Conservation (phyloP, 2,113 vertebrate genomes). For the Pseudorasbora parva region DNA sequence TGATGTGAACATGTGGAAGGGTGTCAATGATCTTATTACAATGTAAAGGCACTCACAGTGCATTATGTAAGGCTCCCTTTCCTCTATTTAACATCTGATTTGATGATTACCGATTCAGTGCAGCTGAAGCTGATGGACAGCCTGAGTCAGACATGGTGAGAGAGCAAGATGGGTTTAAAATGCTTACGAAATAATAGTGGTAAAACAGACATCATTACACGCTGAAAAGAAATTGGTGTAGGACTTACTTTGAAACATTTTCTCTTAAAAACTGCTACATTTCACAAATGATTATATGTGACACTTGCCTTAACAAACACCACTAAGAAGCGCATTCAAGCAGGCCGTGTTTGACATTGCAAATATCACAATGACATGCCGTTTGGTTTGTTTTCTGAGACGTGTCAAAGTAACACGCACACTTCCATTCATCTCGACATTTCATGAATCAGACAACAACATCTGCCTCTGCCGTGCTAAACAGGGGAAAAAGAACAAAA, state of each 20-base stretch:
- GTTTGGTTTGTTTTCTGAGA: conserved; percentile 47
- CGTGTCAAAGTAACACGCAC: neutral
- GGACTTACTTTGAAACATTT: neutral
- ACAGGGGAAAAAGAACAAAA: neutral
- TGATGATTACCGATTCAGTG: conserved; percentile 43
- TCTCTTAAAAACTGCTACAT: neutral
- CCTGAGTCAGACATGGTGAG: neutral
- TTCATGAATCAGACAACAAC: neutral
- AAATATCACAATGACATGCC: neutral
- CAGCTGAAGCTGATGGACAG: conserved; percentile 30
- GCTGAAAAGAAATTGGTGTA: neutral
- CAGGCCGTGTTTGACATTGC: neutral
- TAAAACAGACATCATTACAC: neutral
- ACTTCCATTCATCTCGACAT: neutral
- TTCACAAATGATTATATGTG: neutral
- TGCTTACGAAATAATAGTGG: neutral
- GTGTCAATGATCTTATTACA: neutral
- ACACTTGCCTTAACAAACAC: neutral
- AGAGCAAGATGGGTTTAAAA: neutral
- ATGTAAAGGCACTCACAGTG: conserved; percentile 3
- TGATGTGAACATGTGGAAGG: neutral
- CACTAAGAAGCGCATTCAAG: neutral
- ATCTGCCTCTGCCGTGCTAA: neutral
- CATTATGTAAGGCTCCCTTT: neutral
- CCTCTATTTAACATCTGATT: conserved; percentile 32